Evolutionary conservation across 2,888 invertebrate species (phyloP).

Genomic region (Aporophyla nigra): DNA sequence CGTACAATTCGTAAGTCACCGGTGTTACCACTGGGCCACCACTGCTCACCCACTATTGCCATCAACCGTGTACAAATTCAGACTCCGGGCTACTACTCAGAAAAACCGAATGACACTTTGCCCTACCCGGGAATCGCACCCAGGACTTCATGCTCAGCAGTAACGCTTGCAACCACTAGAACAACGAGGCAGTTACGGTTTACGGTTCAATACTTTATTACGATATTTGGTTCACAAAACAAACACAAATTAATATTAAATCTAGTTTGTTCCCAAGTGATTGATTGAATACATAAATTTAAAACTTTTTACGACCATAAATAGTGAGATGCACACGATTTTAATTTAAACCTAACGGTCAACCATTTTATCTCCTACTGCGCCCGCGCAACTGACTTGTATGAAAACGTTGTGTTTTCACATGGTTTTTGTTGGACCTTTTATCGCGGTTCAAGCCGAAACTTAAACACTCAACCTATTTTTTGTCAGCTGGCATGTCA

Average conservation of each 20-base stretch:
- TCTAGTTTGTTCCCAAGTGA: conserved; percentile 28
- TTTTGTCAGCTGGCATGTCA: neutral
- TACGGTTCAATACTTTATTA: neutral
- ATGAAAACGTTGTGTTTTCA: conserved; percentile 40
- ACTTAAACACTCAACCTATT: neutral
- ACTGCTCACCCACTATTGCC: too few relatives aligned
- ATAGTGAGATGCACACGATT: conserved; percentile 43
- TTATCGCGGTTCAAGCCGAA: neutral
- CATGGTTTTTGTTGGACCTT: neutral
- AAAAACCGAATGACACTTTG: too few relatives aligned
- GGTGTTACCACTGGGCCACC: too few relatives aligned
- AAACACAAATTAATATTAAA: conserved; percentile 23
- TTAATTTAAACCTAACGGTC: conserved; percentile 65
- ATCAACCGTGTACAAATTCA: too few relatives aligned
- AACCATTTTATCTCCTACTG: conserved; percentile 39
- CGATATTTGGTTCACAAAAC: neutral
- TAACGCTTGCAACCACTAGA: neutral
- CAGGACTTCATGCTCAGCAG: too few relatives aligned
- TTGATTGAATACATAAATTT: conserved; percentile 42
- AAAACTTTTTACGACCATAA: conserved; percentile 47
- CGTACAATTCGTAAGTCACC: too few relatives aligned
- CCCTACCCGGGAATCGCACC: too few relatives aligned
- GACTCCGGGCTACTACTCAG: too few relatives aligned
- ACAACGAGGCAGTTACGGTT: neutral
- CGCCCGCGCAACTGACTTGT: conserved; percentile 18